phyloP scores from a whole-genome alignment of 2,888 invertebrate genomes.

The Rosalia funebris region DNA sequence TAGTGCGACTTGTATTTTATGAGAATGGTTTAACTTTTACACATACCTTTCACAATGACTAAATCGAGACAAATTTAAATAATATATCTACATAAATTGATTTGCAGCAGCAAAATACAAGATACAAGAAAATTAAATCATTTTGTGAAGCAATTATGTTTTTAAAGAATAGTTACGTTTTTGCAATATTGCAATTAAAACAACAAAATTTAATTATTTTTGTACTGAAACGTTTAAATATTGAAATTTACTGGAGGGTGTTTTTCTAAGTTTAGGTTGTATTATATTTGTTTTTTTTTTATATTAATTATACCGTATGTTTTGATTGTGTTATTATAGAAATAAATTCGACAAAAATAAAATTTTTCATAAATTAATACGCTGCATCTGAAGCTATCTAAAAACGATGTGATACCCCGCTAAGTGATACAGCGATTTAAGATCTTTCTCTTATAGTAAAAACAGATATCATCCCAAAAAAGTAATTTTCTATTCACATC shows the following conservation, averaged over 20 bases:
- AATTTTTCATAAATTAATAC: too few relatives aligned
- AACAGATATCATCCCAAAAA: too few relatives aligned
- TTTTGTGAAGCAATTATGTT: background rate
- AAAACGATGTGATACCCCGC: too few relatives aligned
- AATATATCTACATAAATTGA: background rate
- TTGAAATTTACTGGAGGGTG: background rate
- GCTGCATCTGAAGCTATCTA: too few relatives aligned
- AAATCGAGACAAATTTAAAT: background rate
- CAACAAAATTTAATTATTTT: background rate
- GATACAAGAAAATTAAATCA: background rate
- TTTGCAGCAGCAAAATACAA: background rate
- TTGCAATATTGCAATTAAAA: too few relatives aligned
- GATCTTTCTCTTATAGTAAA: too few relatives aligned
- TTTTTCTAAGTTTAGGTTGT: background rate
- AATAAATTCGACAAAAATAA: too few relatives aligned
- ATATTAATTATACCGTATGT: too few relatives aligned
- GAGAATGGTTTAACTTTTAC: constrained; percentile 16
- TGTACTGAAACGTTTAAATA: background rate
- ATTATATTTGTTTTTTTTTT: too few relatives aligned
- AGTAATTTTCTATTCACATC: too few relatives aligned
- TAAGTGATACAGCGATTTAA: too few relatives aligned
- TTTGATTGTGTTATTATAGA: too few relatives aligned
- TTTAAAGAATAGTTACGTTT: background rate
- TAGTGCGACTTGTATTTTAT: background rate
- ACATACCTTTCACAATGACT: background rate